These are phyloP conservation scores for Avahi laniger DNA, from an alignment of 2,797 vertebrate species.

Conservation along the genomic window DNA sequence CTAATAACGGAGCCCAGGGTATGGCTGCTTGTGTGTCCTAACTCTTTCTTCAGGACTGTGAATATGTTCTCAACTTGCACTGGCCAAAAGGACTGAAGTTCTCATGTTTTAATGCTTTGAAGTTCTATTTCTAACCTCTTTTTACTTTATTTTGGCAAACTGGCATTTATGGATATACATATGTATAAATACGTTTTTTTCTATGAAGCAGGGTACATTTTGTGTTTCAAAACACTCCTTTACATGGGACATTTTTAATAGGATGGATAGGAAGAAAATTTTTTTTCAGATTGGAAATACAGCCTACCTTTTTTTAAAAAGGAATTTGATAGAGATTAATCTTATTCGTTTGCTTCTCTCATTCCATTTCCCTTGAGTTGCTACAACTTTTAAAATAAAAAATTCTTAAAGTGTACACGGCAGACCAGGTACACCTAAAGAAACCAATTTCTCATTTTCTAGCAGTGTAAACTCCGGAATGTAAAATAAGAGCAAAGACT, in stretches of 20 bases:
- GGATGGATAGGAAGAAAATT: not conserved
- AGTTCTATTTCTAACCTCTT: not conserved
- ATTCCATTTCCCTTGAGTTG: not conserved
- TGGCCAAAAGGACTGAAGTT: not conserved
- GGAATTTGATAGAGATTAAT: not conserved
- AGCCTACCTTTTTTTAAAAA: not conserved
- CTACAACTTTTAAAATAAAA: not conserved
- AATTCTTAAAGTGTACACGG: not conserved
- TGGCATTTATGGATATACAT: not conserved
- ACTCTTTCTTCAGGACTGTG: too few species aligned
- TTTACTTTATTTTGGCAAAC: constrained; percentile 53
- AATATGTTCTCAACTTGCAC: not conserved
- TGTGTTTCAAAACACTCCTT: not conserved
- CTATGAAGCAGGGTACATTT: not conserved
- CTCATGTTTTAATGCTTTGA: not conserved
- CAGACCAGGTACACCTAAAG: not conserved
- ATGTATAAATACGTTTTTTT: not conserved
- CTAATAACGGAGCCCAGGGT: constrained; percentile 95
- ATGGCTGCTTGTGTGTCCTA: constrained; percentile 19
- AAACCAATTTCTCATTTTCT: not conserved
- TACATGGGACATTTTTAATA: not conserved
- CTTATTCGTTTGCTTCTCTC: not conserved
- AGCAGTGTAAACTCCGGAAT: not conserved
- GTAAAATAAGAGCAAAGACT: not conserved
- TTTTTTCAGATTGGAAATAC: not conserved